These are phyloP conservation scores for Allacma fusca DNA, from an alignment of 2,888 invertebrate genomes.

Conservation along the genomic window DNA sequence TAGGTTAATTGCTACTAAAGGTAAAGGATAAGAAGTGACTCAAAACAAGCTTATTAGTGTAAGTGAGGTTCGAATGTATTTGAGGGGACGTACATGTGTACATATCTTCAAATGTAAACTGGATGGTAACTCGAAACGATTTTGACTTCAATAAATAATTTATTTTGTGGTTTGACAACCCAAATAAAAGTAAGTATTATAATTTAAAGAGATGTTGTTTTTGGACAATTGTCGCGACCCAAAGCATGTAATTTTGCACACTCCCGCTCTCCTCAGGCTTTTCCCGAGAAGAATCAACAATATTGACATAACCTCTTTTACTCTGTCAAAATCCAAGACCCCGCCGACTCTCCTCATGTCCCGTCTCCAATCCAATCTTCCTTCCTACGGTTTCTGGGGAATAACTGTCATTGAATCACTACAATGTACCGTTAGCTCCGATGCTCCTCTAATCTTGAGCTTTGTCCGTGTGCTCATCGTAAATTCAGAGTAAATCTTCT, in stretches of 20 bases:
- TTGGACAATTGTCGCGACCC: slow-evolving; percentile 46
- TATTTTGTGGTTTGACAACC: slow-evolving; percentile 38
- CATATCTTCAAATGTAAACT: too few relatives aligned
- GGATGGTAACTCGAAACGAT: neutral
- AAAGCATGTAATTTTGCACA: slow-evolving; percentile 51
- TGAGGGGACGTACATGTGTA: too few relatives aligned
- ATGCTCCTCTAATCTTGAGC: too few relatives aligned
- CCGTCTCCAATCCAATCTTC: neutral
- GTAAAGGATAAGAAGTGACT: too few relatives aligned
- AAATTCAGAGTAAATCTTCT: too few relatives aligned
- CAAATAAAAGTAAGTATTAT: slow-evolving; percentile 50
- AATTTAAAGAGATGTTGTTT: slow-evolving; percentile 46
- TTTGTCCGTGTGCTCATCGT: too few relatives aligned
- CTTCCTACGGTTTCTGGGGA: neutral
- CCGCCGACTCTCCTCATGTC: neutral
- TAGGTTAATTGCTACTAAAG: too few relatives aligned
- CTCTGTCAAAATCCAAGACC: neutral
- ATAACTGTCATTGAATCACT: neutral
- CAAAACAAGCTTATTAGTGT: too few relatives aligned
- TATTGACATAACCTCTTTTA: slow-evolving; percentile 13
- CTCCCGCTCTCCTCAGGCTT: too few relatives aligned
- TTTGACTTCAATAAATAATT: neutral
- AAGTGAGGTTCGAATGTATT: too few relatives aligned
- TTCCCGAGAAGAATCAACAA: too few relatives aligned
- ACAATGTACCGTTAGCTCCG: too few relatives aligned